These are phyloP conservation scores for Vicugna pacos DNA, from an alignment of 2,113 vertebrate species.

Conservation along the genomic window DNA sequence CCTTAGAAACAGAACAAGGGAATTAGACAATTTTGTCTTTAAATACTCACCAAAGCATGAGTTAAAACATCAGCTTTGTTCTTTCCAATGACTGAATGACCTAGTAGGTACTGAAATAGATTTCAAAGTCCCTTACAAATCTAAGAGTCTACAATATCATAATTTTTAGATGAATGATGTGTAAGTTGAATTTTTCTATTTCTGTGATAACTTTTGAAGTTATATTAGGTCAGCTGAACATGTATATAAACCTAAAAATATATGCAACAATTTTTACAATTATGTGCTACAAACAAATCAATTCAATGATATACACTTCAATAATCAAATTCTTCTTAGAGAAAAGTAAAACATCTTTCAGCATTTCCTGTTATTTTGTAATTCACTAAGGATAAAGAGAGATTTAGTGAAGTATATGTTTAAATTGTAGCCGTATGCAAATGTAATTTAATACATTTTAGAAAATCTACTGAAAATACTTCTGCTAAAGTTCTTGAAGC, in stretches of 20 bases:
- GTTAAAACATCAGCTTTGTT: not conserved
- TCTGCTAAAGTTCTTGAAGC: not conserved
- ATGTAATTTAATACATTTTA: conserved; percentile 31
- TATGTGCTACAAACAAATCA: not conserved
- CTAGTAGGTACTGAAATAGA: not conserved
- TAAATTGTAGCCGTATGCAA: conserved; percentile 35
- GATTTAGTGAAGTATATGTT: not conserved
- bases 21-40: not conserved
- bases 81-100: not conserved
- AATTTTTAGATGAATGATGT: not conserved
- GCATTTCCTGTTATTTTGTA: conserved; percentile 14
- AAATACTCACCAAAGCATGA: not conserved
- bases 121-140: not conserved
- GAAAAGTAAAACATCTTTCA: conserved; percentile 14
- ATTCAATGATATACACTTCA: not conserved
- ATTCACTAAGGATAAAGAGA: not conserved
- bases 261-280: not conserved
- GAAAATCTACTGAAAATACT: conserved; percentile 19
- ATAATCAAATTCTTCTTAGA: conserved; percentile 19
- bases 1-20: not conserved
- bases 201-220: not conserved
- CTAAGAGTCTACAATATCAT: not conserved
- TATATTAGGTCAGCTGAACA: not conserved
- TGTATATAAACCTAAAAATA: not conserved
- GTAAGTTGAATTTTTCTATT: not conserved